A percentile compares a stretch with the other conserved stretches of the same genome.
These are phyloP conservation scores for Drosophila nigromelanica DNA, from an alignment of 1,140 invertebrate species.

Conservation along the genomic window DNA sequence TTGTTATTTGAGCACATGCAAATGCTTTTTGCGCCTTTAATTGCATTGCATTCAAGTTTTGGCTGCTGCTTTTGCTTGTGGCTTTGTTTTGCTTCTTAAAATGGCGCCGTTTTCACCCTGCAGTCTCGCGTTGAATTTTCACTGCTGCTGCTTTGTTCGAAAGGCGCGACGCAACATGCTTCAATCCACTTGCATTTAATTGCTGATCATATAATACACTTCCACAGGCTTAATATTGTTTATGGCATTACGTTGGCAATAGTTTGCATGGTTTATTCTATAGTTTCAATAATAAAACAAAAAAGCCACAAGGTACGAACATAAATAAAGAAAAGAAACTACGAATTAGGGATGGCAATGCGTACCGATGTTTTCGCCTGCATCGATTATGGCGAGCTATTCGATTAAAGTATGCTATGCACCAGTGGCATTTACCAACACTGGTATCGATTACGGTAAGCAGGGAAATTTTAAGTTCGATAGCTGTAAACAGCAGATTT, in stretches of 20 bases:
- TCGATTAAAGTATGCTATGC: neutral
- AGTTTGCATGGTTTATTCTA: conserved; percentile 28
- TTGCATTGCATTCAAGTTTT: conserved; percentile 72
- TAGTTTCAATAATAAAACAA: conserved; percentile 56
- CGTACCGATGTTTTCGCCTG: conserved; percentile 9
- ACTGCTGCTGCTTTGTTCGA: conserved; percentile 67
- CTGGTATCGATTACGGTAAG: neutral
- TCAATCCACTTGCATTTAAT: conserved; percentile 38
- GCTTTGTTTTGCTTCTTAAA: conserved; percentile 81
- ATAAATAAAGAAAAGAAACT: conserved; percentile 77
- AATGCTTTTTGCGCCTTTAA: conserved; percentile 45
- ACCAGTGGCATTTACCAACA: conserved; percentile 3
- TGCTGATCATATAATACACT: conserved; percentile 24
- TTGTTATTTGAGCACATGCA: conserved; percentile 46
- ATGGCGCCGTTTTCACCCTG: conserved; percentile 81
- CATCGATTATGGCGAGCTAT: conserved; percentile 13
- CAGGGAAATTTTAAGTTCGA: neutral
- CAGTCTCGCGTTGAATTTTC: conserved; percentile 57
- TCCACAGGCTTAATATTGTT: conserved; percentile 26
- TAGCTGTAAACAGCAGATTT: neutral
- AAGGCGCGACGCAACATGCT: conserved; percentile 58
- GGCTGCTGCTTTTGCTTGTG: conserved; percentile 50
- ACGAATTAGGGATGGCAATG: conserved; percentile 31
- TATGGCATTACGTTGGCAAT: conserved; percentile 29
- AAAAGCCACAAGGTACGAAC: conserved; percentile 73